A percentile compares a stretch with the other conserved stretches of the same genome.
Evolutionary conservation across 2,113 vertebrate species (phyloP).

Genomic region (Leptocoma aspasia): DNA sequence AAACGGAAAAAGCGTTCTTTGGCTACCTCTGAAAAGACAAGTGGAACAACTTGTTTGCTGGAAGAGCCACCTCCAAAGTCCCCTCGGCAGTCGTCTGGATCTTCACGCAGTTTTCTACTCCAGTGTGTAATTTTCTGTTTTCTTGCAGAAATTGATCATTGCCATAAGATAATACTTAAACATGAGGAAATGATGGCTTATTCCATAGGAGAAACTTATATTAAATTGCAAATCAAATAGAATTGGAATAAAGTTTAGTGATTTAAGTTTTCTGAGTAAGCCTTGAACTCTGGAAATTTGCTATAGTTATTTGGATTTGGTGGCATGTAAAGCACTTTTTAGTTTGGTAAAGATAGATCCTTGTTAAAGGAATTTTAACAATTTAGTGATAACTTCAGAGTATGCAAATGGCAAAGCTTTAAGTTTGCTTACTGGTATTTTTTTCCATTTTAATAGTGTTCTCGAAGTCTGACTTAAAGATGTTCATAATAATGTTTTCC

Average conservation of each 20-base stretch:
- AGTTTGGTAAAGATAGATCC: background rate
- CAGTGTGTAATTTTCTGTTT: slow-evolving; percentile 65
- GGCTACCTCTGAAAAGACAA: slow-evolving; percentile 49
- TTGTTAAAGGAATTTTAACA: background rate
- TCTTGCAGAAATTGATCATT: background rate
- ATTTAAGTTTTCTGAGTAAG: background rate
- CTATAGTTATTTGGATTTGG: background rate
- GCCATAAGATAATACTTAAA: background rate
- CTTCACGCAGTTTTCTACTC: slow-evolving; percentile 53
- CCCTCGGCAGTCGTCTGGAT: slow-evolving; percentile 65
- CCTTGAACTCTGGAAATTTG: background rate
- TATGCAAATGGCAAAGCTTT: background rate
- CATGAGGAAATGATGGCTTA: background rate
- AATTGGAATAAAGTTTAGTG: background rate
- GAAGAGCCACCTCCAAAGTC: slow-evolving; percentile 75
- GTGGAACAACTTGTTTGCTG: slow-evolving; percentile 57
- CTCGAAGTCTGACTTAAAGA: background rate
- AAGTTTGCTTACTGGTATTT: background rate
- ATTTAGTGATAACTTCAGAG: background rate
- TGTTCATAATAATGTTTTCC: background rate
- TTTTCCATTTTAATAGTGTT: background rate
- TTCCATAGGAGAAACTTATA: background rate
- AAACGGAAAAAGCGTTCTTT: slow-evolving; percentile 60
- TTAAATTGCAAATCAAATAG: background rate
- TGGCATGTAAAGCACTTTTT: background rate